A percentile compares a stretch with the other conserved stretches of the same genome.
phyloP scores from a whole-genome alignment of 2,113 vertebrate genomes.

The Cathartes aura region DNA sequence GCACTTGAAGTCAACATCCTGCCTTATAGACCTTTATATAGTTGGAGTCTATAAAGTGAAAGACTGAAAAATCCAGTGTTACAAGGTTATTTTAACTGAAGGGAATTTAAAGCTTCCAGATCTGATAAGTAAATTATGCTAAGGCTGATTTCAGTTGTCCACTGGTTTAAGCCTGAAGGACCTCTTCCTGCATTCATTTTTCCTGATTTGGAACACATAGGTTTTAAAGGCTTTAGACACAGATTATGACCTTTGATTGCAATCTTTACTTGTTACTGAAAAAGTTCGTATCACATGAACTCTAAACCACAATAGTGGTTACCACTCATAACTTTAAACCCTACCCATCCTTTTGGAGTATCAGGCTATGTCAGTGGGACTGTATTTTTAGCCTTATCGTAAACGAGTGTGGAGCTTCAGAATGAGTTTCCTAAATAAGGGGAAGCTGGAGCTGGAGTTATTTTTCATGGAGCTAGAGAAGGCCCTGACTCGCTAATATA shows the following conservation, averaged over 20 bases:
- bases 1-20: background rate
- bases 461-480: background rate
- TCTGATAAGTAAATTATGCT: constrained; percentile 12
- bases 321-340: background rate
- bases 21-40: background rate
- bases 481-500: background rate
- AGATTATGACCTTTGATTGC: background rate
- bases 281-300: background rate
- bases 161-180: background rate
- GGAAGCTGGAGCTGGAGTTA: background rate
- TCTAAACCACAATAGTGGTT: background rate
- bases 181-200: background rate
- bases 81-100: constrained; percentile 28
- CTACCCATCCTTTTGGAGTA: background rate
- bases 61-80: background rate
- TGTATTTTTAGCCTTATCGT: background rate
- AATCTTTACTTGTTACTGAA: background rate
- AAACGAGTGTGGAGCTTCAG: background rate
- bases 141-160: constrained; percentile 25
- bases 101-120: constrained; percentile 2
- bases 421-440: background rate
- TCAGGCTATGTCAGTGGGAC: background rate
- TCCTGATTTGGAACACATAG: background rate
- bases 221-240: constrained; percentile 15
- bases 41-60: background rate